Conservation (phyloP, 2,888 invertebrate genomes). For the Allacma fusca region DNA sequence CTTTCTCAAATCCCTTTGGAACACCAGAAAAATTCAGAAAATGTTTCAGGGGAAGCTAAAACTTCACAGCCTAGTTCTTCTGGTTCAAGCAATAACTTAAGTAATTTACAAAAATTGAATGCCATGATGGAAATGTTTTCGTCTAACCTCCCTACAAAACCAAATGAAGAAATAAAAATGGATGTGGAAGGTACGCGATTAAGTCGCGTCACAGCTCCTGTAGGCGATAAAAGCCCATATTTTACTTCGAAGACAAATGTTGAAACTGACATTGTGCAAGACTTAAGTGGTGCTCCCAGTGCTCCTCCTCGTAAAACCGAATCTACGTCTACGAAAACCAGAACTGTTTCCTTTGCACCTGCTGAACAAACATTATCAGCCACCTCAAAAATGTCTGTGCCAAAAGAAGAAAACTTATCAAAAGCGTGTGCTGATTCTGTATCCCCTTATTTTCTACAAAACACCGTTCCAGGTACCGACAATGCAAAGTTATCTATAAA, state of each 20-base stretch:
- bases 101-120: constrained; percentile 7
- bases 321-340: background rate
- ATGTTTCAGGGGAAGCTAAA: background rate
- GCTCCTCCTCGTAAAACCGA: background rate
- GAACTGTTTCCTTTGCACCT: no score
- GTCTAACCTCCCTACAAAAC: background rate
- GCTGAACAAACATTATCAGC: background rate
- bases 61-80: background rate
- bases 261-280: background rate
- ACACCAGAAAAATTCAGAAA: background rate
- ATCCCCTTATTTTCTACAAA: background rate
- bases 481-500: background rate
- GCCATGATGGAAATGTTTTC: background rate
- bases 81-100: background rate
- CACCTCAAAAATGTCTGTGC: background rate
- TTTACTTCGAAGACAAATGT: background rate
- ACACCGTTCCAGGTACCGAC: background rate
- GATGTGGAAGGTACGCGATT: background rate
- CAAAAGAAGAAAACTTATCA: background rate
- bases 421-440: background rate
- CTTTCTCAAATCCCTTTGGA: background rate
- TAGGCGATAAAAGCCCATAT: background rate
- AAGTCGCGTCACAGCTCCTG: background rate
- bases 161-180: background rate
- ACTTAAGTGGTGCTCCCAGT: background rate